Conservation (phyloP, 2,113 vertebrate species). For the Phalacrocorax brasilianus region DNA sequence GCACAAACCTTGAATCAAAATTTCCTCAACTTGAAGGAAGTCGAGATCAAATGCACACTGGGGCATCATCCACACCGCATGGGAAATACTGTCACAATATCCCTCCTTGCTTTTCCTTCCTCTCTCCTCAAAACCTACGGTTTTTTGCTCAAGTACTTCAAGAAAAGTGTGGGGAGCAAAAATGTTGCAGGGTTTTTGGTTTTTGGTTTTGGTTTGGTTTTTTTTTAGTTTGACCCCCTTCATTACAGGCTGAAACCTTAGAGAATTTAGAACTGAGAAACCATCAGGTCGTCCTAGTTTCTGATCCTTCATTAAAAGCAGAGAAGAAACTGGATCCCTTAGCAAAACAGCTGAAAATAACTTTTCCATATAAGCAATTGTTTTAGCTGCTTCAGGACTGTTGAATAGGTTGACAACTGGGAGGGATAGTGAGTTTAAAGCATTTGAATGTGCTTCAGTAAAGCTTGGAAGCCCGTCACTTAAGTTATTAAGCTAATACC, state of each 20-base stretch:
- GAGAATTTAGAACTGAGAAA: not conserved
- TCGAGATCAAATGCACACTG: no score
- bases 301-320: not conserved
- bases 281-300: not conserved
- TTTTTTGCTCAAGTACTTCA: not conserved
- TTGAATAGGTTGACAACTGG: not conserved
- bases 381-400: not conserved
- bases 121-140: not conserved
- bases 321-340: not conserved
- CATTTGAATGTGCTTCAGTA: not conserved
- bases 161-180: not conserved
- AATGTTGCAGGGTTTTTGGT: not conserved
- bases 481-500: not conserved
- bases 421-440: not conserved
- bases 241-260: not conserved
- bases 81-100: not conserved
- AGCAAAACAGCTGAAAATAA: not conserved
- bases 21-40: not conserved
- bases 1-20: not conserved
- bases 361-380: not conserved
- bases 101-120: not conserved
- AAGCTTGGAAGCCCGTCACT: not conserved
- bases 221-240: not conserved
- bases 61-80: fast-evolving
- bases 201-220: not conserved